Conservation (phyloP, 2,113 vertebrate genomes). For the Megaptera novaeangliae region DNA sequence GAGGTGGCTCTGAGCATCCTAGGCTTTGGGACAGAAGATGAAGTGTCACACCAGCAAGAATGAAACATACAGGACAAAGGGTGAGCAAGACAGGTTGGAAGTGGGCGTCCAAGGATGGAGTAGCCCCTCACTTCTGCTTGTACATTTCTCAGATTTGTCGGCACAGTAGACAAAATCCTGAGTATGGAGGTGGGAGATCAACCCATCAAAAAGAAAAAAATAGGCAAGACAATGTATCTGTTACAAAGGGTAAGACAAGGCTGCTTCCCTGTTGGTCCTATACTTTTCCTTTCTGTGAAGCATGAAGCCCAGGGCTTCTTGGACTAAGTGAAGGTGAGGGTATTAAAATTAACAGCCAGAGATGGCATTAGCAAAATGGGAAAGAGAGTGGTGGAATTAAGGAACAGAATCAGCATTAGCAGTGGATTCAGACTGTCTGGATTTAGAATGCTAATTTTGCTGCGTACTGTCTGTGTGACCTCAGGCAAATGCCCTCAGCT, state of each 20-base stretch:
- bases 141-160: constrained; percentile 38
- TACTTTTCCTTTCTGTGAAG: background rate
- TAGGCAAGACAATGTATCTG: background rate
- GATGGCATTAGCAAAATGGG: background rate
- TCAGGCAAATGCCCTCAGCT: background rate
- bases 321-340: background rate
- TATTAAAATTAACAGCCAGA: background rate
- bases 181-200: background rate
- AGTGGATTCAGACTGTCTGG: background rate
- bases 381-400: background rate
- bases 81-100: no score
- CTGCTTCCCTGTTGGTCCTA: background rate
- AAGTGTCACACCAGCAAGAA: background rate
- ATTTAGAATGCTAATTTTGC: background rate
- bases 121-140: constrained; percentile 28
- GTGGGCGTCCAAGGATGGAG: no score
- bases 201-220: constrained; percentile 39
- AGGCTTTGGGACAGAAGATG: background rate
- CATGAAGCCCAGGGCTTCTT: background rate
- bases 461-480: background rate
- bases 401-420: background rate
- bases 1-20: background rate
- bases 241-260: constrained; percentile 53
- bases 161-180: constrained; percentile 17
- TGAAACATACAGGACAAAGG: background rate